Percentiles rank a stretch among this genome's conserved stretches.
Evolutionary conservation across 1,140 invertebrate genomes (phyloP).

Genomic region (Pantala flavescens): DNA sequence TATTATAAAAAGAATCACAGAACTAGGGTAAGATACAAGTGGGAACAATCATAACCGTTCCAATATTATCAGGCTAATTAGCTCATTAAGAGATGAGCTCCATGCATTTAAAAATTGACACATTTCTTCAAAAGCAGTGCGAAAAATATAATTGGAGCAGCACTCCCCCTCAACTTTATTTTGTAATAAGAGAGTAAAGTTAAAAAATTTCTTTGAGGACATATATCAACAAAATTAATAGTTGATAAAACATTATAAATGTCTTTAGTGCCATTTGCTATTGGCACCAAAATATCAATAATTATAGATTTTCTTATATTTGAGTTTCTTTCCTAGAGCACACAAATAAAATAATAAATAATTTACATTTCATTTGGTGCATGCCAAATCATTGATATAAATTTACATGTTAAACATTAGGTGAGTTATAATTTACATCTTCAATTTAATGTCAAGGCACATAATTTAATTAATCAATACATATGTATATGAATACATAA

Average conservation of each 20-base stretch:
- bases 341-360: background rate
- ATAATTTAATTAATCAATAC: background rate
- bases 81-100: background rate
- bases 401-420: too few relatives aligned
- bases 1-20: constrained; percentile 10
- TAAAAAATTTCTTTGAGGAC: background rate
- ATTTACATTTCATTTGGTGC: too few relatives aligned
- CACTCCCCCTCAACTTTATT: background rate
- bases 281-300: background rate
- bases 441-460: background rate
- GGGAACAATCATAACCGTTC: background rate
- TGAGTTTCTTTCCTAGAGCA: background rate
- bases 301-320: background rate
- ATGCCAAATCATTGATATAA: too few relatives aligned
- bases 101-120: constrained; percentile 4
- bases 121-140: constrained; percentile 9
- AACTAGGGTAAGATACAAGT: background rate
- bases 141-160: constrained; percentile 1
- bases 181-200: background rate
- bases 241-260: background rate
- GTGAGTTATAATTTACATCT: background rate
- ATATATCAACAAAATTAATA: background rate
- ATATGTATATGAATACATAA: background rate
- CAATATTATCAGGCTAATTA: background rate
- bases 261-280: background rate